A percentile compares a stretch with the other conserved stretches of the same genome.
Evolutionary conservation across 2,113 vertebrate species (phyloP).

Genomic region (Delphinus delphis): DNA sequence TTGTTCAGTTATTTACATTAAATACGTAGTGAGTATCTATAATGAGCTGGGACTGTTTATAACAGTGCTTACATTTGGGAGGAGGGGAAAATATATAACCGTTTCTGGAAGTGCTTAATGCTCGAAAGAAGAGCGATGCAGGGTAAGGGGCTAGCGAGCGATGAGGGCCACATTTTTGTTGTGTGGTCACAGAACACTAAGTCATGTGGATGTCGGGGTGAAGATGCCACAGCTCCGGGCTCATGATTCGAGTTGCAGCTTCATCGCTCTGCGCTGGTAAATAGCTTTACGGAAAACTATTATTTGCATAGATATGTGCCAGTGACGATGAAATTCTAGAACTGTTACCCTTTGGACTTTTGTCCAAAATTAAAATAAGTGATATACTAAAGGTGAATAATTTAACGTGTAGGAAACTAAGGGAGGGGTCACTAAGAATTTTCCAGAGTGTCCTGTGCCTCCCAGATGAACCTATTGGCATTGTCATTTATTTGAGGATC

Average conservation of each 20-base stretch:
- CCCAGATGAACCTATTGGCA: not conserved
- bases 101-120: not conserved
- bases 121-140: not conserved
- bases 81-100: not conserved
- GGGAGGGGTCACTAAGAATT: not conserved
- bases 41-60: not conserved
- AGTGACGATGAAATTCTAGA: not conserved
- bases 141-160: not conserved
- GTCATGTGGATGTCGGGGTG: not conserved
- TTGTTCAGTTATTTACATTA: slow-evolving; percentile 32
- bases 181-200: not conserved
- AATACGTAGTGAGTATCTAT: not conserved
- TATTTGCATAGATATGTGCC: not conserved
- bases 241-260: not conserved
- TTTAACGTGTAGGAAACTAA: not conserved
- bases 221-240: not conserved
- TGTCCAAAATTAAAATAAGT: not conserved
- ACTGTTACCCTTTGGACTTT: not conserved
- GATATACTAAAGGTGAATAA: not conserved
- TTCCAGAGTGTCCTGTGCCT: rapidly evolving
- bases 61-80: not conserved
- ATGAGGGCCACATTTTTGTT: not conserved
- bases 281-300: not conserved
- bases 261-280: not conserved
- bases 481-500: not conserved